Evolutionary conservation across 1,140 invertebrate species (phyloP), one percentile per base, ranked within the genome.

Genomic region (Mactra quadrangularis): DNA sequence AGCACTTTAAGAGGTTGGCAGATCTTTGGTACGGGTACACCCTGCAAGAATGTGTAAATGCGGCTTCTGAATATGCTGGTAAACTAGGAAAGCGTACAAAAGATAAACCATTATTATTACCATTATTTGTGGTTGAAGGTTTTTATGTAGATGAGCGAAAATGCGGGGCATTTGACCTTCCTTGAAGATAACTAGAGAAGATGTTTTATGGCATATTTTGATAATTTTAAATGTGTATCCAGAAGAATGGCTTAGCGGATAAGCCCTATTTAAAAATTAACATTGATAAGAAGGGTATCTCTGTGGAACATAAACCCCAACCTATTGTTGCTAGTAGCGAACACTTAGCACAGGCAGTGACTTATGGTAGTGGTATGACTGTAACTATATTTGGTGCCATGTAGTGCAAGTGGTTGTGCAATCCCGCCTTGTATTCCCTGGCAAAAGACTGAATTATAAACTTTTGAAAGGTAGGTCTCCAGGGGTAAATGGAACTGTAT

Each of bases 321-420:
- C 15, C 6, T 22, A 47, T 78, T 62, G 74, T 77, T 62, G 55
- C 17, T 22, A 60, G 33, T 50, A 1, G 4, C 50, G 33, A 4
- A 0, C 4, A 59, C 22, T 38, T 1, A 38, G 6, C 72, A 13
- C 27, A 33, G 17, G 53, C 72, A 27, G 55, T 59, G 15, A 45
- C 25, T 45, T 57, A 31, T 41, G 38, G 50, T 27, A 76, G 22
- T 25, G 50, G 50, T 7, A 78, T 33, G 15, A 62, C 75, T 15
- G 31, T 66, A 6, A 78, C 55, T 33, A 57, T 88, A 72, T 81
- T 87, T 85, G 86, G 83, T 35, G 13, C 15, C 3, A 78, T 77
- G 82, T 82, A 82, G 79, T 79, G 64, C 50, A 19, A 57, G 47
- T 50, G 78, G 78, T 38, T 29, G 3, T 19, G 33, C 64, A 2